Conservation (phyloP, 2,797 vertebrate species). For the Cirrhinus mrigala region DNA sequence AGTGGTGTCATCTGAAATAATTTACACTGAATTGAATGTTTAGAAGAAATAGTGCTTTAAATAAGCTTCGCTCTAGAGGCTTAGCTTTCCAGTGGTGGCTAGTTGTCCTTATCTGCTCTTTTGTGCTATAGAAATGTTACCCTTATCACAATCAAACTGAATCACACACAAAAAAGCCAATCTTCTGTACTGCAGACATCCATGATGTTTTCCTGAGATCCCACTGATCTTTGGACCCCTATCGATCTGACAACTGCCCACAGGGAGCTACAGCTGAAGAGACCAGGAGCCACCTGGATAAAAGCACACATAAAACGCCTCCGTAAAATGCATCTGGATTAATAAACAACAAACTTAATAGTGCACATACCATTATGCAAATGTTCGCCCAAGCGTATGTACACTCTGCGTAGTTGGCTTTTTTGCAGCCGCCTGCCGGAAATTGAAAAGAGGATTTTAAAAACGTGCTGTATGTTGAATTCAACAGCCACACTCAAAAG, state of each 20-base stretch:
- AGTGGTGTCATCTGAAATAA: background rate
- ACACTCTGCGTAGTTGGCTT: background rate
- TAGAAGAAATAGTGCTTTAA: background rate
- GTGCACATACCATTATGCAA: slow-evolving; percentile 1
- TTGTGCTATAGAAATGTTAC: slow-evolving; percentile 16
- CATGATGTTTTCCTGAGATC: slow-evolving; percentile 25
- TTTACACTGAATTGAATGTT: background rate
- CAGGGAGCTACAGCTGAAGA: background rate
- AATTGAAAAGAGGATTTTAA: slow-evolving; percentile 12
- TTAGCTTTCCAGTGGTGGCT: background rate
- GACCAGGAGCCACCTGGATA: background rate
- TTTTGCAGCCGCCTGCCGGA: background rate
- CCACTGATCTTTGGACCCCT: slow-evolving; percentile 31
- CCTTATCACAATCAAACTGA: slow-evolving; percentile 11
- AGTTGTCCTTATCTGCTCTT: slow-evolving; percentile 32
- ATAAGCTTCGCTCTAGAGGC: background rate
- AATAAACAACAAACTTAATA: slow-evolving; percentile 8
- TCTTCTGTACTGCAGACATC: slow-evolving; percentile 10
- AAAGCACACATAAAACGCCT: background rate
- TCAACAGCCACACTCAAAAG: background rate
- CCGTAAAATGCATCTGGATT: background rate
- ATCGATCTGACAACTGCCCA: background rate
- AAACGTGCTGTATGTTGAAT: background rate
- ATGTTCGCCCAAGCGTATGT: background rate
- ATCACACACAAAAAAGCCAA: slow-evolving; percentile 3